Percentiles rank a stretch among this genome's conserved stretches.
phyloP scores from a whole-genome alignment of 2,113 vertebrate genomes.

The Galemys pyrenaicus region DNA sequence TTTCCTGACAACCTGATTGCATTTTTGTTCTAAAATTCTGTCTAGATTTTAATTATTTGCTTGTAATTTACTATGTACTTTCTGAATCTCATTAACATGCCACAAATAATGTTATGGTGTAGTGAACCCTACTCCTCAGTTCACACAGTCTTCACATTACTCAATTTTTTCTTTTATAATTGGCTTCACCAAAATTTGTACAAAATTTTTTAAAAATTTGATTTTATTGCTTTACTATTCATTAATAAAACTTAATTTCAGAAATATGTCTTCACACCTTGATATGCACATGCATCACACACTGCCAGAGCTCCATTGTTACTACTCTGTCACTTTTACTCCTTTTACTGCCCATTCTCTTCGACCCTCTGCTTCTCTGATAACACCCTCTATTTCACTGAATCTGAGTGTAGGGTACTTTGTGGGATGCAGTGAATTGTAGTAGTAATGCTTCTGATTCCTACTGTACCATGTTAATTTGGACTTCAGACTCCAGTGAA shows the following conservation, averaged over 20 bases:
- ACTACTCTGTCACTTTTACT: too few relatives aligned
- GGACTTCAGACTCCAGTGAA: not conserved
- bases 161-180: not conserved
- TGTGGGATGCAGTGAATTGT: not conserved
- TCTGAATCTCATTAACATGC: not conserved
- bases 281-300: too few relatives aligned
- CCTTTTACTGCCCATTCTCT: too few relatives aligned
- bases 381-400: too few relatives aligned
- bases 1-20: not conserved
- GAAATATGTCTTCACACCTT: too few relatives aligned
- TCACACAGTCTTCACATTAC: not conserved
- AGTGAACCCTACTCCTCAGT: not conserved
- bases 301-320: too few relatives aligned
- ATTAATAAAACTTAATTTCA: too few relatives aligned
- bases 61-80: not conserved
- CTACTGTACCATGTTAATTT: not conserved
- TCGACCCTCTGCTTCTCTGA: too few relatives aligned
- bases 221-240: too few relatives aligned
- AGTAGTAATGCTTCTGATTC: not conserved
- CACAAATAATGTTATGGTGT: not conserved
- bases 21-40: not conserved
- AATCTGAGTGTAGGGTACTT: not conserved
- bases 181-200: not conserved
- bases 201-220: too few relatives aligned
- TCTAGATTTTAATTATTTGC: constrained; percentile 17